Conservation (phyloP, 2,113 vertebrate genomes). For the Rhodinocichla rosea region DNA sequence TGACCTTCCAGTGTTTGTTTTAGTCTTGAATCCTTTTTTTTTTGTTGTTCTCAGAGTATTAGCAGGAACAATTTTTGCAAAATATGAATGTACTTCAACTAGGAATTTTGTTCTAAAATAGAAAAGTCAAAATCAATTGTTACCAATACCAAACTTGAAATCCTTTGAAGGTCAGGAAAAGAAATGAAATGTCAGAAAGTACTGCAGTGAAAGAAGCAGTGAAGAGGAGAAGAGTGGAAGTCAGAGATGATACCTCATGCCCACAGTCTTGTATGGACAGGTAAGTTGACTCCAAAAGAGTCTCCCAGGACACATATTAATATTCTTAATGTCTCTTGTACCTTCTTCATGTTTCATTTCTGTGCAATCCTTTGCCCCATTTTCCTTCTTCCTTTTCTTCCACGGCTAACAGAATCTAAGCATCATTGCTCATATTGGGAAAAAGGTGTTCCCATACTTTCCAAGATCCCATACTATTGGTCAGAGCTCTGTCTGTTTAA, state of each 20-base stretch:
- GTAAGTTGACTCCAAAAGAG: neutral
- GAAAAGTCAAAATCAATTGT: neutral
- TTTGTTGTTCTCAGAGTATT: neutral
- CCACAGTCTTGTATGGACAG: neutral
- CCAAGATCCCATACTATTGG: neutral
- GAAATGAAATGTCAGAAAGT: neutral
- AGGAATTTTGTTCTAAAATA: neutral
- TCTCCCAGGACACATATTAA: neutral
- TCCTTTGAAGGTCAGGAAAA: neutral
- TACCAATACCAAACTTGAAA: neutral
- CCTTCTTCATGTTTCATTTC: neutral
- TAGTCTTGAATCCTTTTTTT: neutral
- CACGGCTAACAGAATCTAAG: neutral
- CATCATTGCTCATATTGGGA: neutral
- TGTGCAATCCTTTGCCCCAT: neutral
- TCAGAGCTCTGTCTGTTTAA: neutral
- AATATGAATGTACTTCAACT: neutral
- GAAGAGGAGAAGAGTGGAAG: conserved; percentile 11
- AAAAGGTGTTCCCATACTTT: neutral
- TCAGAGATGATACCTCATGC: neutral
- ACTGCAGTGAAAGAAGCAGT: neutral
- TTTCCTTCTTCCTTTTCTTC: neutral
- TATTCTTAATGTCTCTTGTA: neutral
- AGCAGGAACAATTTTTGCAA: neutral
- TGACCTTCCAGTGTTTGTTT: neutral